Conservation (phyloP, 2,797 vertebrate species). For the Acanthurus leucopareius region DNA sequence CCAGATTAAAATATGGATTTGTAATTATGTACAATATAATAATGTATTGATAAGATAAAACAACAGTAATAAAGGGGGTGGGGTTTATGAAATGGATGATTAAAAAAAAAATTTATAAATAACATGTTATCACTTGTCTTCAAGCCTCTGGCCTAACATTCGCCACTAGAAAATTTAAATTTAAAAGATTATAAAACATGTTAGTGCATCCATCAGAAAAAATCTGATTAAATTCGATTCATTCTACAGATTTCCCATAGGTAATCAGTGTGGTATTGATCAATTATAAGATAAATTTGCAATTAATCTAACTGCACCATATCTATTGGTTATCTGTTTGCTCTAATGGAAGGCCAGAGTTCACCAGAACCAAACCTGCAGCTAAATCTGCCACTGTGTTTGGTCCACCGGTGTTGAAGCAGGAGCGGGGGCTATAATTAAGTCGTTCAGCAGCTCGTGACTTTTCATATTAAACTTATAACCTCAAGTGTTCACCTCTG, state of each 20-base stretch:
- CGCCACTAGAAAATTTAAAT: background rate
- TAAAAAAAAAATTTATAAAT: background rate
- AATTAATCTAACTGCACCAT: constrained; percentile 18
- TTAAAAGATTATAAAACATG: constrained; percentile 1
- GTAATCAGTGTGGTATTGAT: constrained; percentile 31
- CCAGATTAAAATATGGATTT: background rate
- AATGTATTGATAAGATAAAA: no score
- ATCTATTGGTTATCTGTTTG: constrained; percentile 13
- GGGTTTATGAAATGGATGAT: background rate
- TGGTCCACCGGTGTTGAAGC: background rate
- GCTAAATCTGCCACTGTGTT: background rate
- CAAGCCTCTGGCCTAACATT: constrained; percentile 2
- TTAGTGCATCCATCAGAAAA: background rate
- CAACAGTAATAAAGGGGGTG: background rate
- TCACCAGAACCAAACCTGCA: constrained; percentile 8
- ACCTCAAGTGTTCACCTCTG: background rate
- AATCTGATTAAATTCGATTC: constrained; percentile 23
- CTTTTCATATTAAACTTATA: constrained; percentile 7
- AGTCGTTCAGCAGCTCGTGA: background rate
- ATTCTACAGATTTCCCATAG: constrained; percentile 2
- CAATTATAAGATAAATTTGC: constrained; percentile 39
- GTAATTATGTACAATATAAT: no score
- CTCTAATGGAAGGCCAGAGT: constrained; percentile 4
- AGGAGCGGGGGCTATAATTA: background rate
- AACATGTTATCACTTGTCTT: background rate